phyloP scores from a whole-genome alignment of 2,888 invertebrate species.

The Dexiosoma caninum region DNA sequence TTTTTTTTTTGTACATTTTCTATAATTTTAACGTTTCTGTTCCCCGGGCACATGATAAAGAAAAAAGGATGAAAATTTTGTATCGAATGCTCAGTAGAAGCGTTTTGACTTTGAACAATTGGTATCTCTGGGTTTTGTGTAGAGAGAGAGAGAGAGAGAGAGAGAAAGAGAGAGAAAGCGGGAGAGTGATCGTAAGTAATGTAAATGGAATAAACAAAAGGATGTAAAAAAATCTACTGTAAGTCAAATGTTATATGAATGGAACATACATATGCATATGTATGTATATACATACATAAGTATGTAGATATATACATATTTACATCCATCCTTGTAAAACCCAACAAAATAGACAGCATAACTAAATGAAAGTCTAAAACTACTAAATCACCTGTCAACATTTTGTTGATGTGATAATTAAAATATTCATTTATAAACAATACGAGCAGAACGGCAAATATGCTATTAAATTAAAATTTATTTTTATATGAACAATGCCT shows the following conservation, averaged over 20 bases:
- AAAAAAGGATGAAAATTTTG: too few species aligned
- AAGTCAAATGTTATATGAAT: too few species aligned
- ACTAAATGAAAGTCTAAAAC: constrained; percentile 46
- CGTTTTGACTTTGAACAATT: too few species aligned
- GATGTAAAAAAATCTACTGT: background rate
- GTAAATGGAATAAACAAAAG: constrained; percentile 6
- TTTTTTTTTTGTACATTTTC: too few species aligned
- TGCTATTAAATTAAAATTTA: background rate
- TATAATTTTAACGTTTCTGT: too few species aligned
- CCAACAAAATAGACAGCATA: too few species aligned
- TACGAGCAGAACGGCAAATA: background rate
- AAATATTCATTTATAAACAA: constrained; percentile 45
- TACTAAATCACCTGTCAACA: constrained; percentile 53
- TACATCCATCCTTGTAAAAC: too few species aligned
- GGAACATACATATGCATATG: background rate
- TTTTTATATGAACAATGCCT: constrained; percentile 10
- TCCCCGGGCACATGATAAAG: too few species aligned
- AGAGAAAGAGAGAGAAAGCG: background rate
- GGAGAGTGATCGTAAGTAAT: background rate
- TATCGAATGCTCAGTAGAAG: too few species aligned
- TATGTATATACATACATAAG: background rate
- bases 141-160: background rate
- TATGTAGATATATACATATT: too few species aligned
- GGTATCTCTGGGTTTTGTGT: too few species aligned
- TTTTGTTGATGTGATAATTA: constrained; percentile 53